phyloP scores from a whole-genome alignment of 1,140 invertebrate species.

The Thaumetopoea pityocampa region DNA sequence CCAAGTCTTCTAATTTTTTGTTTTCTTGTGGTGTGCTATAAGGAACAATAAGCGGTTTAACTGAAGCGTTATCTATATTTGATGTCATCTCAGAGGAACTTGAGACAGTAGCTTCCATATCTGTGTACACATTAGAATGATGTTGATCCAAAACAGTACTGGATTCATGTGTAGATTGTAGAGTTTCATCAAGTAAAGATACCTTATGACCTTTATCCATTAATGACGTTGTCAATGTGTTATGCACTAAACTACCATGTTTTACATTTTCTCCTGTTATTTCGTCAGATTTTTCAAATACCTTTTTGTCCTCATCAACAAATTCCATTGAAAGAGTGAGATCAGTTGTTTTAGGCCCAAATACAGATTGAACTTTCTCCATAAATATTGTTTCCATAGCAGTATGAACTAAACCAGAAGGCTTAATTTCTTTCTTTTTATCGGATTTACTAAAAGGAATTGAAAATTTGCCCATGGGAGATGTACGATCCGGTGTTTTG shows the following conservation, averaged over 20 bases:
- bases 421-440: constrained; percentile 9
- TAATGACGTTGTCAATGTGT: constrained; percentile 21
- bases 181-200: constrained; percentile 2
- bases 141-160: too few relatives aligned
- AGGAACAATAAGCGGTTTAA: too few relatives aligned
- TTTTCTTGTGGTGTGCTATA: too few relatives aligned
- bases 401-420: constrained; percentile 21
- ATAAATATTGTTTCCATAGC: constrained; percentile 27
- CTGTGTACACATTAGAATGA: constrained; percentile 15
- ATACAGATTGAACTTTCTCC: constrained; percentile 23
- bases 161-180: too few relatives aligned
- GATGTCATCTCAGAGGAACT: too few relatives aligned
- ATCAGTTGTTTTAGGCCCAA: constrained; percentile 15
- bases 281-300: background rate
- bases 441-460: background rate
- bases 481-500: constrained; percentile 5
- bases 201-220: constrained; percentile 16
- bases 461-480: constrained; percentile 7
- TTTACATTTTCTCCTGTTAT: constrained; percentile 2
- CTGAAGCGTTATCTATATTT: too few relatives aligned
- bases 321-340: constrained; percentile 4
- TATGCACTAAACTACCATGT: constrained; percentile 28
- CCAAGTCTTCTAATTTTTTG: too few relatives aligned
- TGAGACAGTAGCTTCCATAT: constrained; percentile 18
- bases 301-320: constrained; percentile 6